These are phyloP conservation scores for Menidia beryllina DNA, from an alignment of 2,113 vertebrate genomes.

Conservation along the genomic window DNA sequence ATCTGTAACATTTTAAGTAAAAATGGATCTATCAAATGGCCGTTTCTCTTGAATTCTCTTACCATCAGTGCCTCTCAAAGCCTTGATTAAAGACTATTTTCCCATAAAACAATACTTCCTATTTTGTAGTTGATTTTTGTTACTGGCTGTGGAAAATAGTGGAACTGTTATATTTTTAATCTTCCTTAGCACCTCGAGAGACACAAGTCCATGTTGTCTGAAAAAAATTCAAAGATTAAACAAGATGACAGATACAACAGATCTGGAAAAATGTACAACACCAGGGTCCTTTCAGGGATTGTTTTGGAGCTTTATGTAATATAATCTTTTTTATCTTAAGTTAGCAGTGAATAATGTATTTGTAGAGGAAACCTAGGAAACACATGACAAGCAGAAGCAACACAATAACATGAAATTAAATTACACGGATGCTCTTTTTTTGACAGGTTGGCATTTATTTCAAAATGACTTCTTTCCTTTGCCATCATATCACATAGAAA, in stretches of 20 bases:
- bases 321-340: no score
- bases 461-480: slow-evolving; percentile 31
- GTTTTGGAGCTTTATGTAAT: no score
- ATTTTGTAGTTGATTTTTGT: slow-evolving; percentile 53
- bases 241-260: not conserved
- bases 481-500: slow-evolving; percentile 42
- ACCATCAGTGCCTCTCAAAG: slow-evolving; percentile 64
- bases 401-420: no score
- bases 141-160: not conserved
- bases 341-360: no score
- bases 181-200: not conserved
- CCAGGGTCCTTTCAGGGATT: no score
- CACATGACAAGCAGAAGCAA: no score
- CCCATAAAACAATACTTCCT: slow-evolving; percentile 46
- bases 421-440: no score
- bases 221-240: not conserved
- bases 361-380: no score
- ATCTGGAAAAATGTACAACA: not conserved
- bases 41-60: slow-evolving; percentile 24
- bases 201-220: not conserved
- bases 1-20: not conserved
- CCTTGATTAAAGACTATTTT: slow-evolving; percentile 66
- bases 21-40: not conserved
- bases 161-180: not conserved
- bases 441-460: slow-evolving; percentile 53